These are phyloP conservation scores for Autographa pulchrina DNA, from an alignment of 2,888 invertebrate species.

Conservation along the genomic window DNA sequence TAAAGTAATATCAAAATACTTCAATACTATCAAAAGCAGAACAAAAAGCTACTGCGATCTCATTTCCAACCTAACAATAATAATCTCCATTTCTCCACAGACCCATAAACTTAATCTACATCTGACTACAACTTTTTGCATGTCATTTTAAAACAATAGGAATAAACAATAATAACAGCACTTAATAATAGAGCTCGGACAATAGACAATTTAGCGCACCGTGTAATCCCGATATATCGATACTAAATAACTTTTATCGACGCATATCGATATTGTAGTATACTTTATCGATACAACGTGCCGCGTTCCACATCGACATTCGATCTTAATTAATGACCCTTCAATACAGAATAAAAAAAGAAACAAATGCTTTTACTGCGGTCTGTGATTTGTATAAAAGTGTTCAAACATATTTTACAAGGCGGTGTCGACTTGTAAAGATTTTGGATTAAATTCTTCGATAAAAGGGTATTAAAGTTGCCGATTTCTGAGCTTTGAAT, in stretches of 20 bases:
- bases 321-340: constrained; percentile 53
- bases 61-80: not conserved
- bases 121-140: constrained; percentile 21
- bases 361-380: constrained; percentile 40
- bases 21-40: no score
- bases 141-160: constrained; percentile 37
- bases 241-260: constrained; percentile 59
- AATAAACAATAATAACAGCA: constrained; percentile 50
- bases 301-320: constrained; percentile 40
- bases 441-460: constrained; percentile 32
- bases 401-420: constrained; percentile 41
- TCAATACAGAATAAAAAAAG: constrained; percentile 33
- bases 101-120: not conserved
- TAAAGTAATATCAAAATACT: no score
- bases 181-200: constrained; percentile 49
- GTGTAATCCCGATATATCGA: constrained; percentile 48
- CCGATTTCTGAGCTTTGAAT: constrained; percentile 13
- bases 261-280: constrained; percentile 37
- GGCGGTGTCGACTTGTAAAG: constrained; percentile 22
- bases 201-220: constrained; percentile 44
- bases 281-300: constrained; percentile 36
- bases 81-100: not conserved
- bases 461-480: constrained; percentile 15
- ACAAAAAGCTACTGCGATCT: not conserved
- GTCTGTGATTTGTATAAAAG: constrained; percentile 40